Evolutionary conservation across 1,140 invertebrate species (phyloP).

Genomic region (Samia ricini): DNA sequence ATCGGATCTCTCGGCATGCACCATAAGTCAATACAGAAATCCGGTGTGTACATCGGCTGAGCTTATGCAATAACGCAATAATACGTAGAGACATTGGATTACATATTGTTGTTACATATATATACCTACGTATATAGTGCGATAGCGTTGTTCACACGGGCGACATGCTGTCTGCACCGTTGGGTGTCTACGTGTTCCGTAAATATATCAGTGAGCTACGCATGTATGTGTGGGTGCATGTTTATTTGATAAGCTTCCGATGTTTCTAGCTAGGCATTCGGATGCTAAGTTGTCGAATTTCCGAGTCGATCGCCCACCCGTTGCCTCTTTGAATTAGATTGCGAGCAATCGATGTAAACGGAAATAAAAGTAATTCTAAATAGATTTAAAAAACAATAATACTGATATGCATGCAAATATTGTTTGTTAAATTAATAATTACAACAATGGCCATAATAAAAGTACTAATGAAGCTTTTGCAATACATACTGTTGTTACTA

Average conservation of each 20-base stretch:
- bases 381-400: no score
- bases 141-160: conserved; percentile 68
- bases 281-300: conserved; percentile 67
- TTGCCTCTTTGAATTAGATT: conserved; percentile 5
- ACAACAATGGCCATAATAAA: no score
- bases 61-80: conserved; percentile 26
- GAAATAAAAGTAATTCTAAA: background rate
- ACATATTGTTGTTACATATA: conserved; percentile 50
- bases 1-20: conserved; percentile 23
- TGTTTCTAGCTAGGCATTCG: conserved; percentile 64
- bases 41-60: conserved; percentile 14
- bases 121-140: conserved; percentile 63
- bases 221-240: conserved; percentile 59
- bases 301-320: conserved; percentile 54
- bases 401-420: no score
- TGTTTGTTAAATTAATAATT: no score
- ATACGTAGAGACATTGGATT: conserved; percentile 48
- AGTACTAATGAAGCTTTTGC: background rate
- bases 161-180: conserved; percentile 72
- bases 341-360: background rate
- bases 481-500: background rate
- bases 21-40: conserved; percentile 12
- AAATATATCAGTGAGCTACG: conserved; percentile 51
- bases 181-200: conserved; percentile 57
- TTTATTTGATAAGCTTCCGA: conserved; percentile 75